Conservation (phyloP, 2,888 invertebrate genomes). For the Xylota segnis region DNA sequence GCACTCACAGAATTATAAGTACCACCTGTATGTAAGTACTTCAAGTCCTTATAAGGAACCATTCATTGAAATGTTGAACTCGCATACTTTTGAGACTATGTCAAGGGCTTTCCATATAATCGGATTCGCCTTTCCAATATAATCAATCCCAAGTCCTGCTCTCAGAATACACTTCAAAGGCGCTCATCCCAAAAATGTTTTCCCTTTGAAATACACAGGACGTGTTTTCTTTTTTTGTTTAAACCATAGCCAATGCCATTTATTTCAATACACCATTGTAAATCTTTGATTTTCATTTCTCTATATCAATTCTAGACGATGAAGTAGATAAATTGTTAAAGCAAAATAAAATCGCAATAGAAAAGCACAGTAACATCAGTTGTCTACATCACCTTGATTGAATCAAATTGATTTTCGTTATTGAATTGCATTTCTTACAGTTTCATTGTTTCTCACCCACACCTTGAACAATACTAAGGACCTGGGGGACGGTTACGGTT, state of each 20-base stretch:
- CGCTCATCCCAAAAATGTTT: too few relatives aligned
- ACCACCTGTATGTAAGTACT: too few relatives aligned
- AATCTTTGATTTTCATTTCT: conserved; percentile 51
- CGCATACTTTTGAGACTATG: too few relatives aligned
- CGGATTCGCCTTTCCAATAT: too few relatives aligned
- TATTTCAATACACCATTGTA: conserved; percentile 49
- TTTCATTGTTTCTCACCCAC: conserved; percentile 19
- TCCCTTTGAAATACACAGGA: too few relatives aligned
- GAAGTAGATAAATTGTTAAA: conserved; percentile 52
- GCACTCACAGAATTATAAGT: too few relatives aligned
- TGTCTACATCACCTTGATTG: conserved; percentile 54
- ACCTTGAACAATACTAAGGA: conserved; percentile 16
- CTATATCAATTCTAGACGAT: conserved; percentile 13
- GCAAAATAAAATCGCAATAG: conserved; percentile 41
- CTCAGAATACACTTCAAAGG: too few relatives aligned
- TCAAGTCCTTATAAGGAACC: too few relatives aligned
- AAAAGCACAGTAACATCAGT: conserved; percentile 44
- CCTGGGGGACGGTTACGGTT: conserved; percentile 4
- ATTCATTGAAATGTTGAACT: too few relatives aligned
- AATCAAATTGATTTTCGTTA: conserved; percentile 63
- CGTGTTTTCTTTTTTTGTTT: not conserved
- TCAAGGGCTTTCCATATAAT: too few relatives aligned
- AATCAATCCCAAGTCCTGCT: too few relatives aligned
- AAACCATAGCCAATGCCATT: conserved; percentile 33
- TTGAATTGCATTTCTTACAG: conserved; percentile 50